Conservation (phyloP, 2,797 vertebrate genomes). For the Silurus lanzhouensis region DNA sequence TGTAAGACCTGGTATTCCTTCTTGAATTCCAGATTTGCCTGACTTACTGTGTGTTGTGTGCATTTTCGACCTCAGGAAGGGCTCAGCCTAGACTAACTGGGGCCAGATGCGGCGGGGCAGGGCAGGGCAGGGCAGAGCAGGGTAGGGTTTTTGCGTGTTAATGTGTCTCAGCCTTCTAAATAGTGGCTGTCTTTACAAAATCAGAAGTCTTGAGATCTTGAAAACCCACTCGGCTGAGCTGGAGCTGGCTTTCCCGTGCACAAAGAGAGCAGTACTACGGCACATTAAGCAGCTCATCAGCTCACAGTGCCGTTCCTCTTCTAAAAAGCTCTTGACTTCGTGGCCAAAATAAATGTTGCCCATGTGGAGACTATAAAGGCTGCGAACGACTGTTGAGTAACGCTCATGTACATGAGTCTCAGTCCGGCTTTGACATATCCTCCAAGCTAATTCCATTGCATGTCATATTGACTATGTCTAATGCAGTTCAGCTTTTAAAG, state of each 20-base stretch:
- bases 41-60: conserved; percentile 44
- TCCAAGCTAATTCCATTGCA: conserved; percentile 23
- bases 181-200: conserved; percentile 11
- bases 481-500: conserved; percentile 21
- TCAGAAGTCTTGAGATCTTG: conserved; percentile 62
- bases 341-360: conserved; percentile 35
- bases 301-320: conserved; percentile 17
- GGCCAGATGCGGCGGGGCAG: conserved; percentile 64
- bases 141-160: conserved; percentile 48
- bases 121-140: conserved; percentile 48
- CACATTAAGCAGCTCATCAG: conserved; percentile 65
- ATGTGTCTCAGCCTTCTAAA: conserved; percentile 44
- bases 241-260: conserved; percentile 59
- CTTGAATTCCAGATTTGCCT: background rate
- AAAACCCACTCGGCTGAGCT: conserved; percentile 65
- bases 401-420: conserved; percentile 19
- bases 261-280: conserved; percentile 61
- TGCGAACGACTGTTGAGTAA: conserved; percentile 16
- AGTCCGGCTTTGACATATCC: conserved; percentile 6
- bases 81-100: conserved; percentile 60
- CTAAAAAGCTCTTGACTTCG: conserved; percentile 10
- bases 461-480: conserved; percentile 13
- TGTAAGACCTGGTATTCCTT: background rate
- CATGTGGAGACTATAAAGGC: conserved; percentile 53
- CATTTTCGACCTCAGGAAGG: conserved; percentile 50